Percentiles rank a stretch among this genome's conserved stretches.
phyloP scores from a whole-genome alignment of 30 jellyfish, hydroid and myxozoan species.

The Aurelia aurita region DNA sequence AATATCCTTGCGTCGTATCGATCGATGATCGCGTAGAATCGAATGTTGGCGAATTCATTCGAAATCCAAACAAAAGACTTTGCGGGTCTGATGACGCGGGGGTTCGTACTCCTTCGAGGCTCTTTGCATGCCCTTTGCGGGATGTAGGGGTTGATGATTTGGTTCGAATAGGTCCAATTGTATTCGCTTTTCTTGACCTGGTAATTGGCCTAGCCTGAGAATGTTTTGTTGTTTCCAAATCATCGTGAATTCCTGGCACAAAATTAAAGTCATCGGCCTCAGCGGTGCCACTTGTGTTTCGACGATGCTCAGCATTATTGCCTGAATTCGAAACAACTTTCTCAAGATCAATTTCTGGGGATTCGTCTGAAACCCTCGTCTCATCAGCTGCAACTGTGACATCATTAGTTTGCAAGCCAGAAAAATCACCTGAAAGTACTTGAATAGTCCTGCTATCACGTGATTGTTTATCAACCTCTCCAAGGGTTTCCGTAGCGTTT shows the following conservation, averaged over 20 bases:
- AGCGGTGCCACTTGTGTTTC: neutral
- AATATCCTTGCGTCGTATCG: conserved; percentile 69
- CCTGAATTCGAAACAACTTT: too few relatives aligned
- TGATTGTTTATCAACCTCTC: too few relatives aligned
- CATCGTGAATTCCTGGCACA: conserved; percentile 71
- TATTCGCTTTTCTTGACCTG: conserved; percentile 33
- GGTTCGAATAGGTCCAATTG: conserved; percentile 29
- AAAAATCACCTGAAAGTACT: too few relatives aligned
- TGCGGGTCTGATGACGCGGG: conserved; percentile 32
- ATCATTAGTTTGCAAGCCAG: too few relatives aligned
- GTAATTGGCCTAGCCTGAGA: conserved; percentile 54
- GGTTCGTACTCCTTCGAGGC: conserved; percentile 31
- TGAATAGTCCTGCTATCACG: too few relatives aligned
- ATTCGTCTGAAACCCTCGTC: too few relatives aligned
- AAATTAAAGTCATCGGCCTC: conserved; percentile 41
- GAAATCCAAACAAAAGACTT: conserved; percentile 58
- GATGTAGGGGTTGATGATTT: conserved; percentile 10
- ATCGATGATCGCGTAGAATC: conserved; percentile 72
- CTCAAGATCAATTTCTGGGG: too few relatives aligned
- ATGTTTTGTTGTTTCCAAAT: neutral
- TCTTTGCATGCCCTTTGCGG: conserved; percentile 9
- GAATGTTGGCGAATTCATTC: conserved; percentile 53
- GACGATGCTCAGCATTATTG: too few relatives aligned
- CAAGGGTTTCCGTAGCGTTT: too few relatives aligned
- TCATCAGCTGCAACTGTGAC: too few relatives aligned